phyloP scores from a whole-genome alignment of 2,113 vertebrate genomes.

The Aptenodytes forsteri region DNA sequence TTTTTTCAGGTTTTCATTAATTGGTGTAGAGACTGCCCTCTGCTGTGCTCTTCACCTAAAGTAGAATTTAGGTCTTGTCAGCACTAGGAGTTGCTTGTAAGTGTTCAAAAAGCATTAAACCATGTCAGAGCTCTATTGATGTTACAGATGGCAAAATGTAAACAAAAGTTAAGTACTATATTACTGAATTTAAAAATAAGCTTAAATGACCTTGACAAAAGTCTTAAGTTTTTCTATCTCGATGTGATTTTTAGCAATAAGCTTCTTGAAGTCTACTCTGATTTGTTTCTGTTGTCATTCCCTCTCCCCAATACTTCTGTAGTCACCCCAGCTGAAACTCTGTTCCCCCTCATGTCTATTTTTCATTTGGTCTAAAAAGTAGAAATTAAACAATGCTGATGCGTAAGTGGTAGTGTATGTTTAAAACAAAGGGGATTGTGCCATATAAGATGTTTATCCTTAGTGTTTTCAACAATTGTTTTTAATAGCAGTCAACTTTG shows the following conservation, averaged over 20 bases:
- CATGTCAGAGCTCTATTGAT: not conserved
- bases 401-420: not conserved
- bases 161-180: not conserved
- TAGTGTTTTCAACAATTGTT: not conserved
- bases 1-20: not conserved
- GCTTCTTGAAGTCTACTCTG: not conserved
- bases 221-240: not conserved
- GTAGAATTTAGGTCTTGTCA: not conserved
- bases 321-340: not conserved
- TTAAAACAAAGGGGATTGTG: not conserved
- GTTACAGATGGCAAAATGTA: not conserved
- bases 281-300: not conserved
- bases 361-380: not conserved
- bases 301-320: not conserved
- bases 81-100: not conserved
- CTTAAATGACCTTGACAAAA: not conserved
- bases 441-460: not conserved
- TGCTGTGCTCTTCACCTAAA: not conserved
- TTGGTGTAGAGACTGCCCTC: slow-evolving; percentile 15
- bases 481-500: not conserved
- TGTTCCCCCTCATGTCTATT: not conserved
- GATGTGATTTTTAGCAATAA: not conserved
- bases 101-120: not conserved
- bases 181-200: not conserved
- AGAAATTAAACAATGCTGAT: not conserved